Conservation (phyloP, 1,140 invertebrate genomes). For the Apis mellifera region Amel_HAv3.1 CM009934.2:307001-307500, state of each 20-base stretch:
- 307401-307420: too few relatives aligned
- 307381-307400: too few relatives aligned
- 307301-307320: neutral
- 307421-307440: too few relatives aligned
- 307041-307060: slow-evolving; percentile 4
- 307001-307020: neutral
- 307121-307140: slow-evolving; percentile 53
- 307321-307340: too few relatives aligned
- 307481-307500: neutral
- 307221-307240: neutral
- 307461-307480: neutral
- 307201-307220: neutral
- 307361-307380: too few relatives aligned
- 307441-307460: too few relatives aligned
- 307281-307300: too few relatives aligned
- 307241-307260: neutral
- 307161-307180: slow-evolving; percentile 39
- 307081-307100: slow-evolving; percentile 60
- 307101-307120: slow-evolving; percentile 68
- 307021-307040: neutral
- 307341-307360: too few relatives aligned
- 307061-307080: slow-evolving; percentile 40
- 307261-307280: neutral
- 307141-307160: slow-evolving; percentile 31
- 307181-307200: neutral